These are phyloP conservation scores for Camelus bactrianus DNA, from an alignment of 2,113 vertebrate genomes.

Conservation along the genomic window DNA sequence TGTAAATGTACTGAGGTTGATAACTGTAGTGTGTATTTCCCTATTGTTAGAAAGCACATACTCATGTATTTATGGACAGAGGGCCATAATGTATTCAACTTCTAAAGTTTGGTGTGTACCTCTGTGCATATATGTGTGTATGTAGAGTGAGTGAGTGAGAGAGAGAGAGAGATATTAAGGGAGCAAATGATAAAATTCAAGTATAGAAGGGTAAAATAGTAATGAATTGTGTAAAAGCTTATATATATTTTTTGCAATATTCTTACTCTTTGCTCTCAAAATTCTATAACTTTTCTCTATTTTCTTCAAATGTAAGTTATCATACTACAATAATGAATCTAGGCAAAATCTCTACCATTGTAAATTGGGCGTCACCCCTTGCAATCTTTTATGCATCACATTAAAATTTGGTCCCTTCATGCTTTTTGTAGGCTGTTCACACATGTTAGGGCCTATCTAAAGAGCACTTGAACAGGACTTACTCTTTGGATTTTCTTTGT, in stretches of 20 bases:
- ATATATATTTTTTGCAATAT: not conserved
- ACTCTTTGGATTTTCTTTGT: not conserved
- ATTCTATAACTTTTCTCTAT: not conserved
- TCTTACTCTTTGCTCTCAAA: not conserved
- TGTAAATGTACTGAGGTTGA: not conserved
- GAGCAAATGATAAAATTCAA: not conserved
- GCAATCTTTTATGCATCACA: accelerated
- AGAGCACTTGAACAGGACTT: not conserved
- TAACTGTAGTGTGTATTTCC: not conserved
- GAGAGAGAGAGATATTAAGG: not conserved
- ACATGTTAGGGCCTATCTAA: not conserved
- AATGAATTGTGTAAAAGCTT: not conserved
- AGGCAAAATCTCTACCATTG: not conserved
- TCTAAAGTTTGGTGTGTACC: not conserved
- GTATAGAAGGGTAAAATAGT: not conserved
- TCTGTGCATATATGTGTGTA: not conserved
- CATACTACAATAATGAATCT: not conserved
- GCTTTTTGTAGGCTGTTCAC: not conserved
- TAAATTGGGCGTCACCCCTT: not conserved
- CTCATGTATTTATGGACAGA: not conserved
- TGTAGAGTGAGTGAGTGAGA: not conserved
- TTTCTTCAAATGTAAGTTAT: not conserved
- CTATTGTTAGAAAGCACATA: not conserved
- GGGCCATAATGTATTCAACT: not conserved
- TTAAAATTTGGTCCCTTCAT: not conserved